Evolutionary conservation across 2,888 invertebrate species (phyloP).

Genomic region (Dinocampus coccinellae): DNA sequence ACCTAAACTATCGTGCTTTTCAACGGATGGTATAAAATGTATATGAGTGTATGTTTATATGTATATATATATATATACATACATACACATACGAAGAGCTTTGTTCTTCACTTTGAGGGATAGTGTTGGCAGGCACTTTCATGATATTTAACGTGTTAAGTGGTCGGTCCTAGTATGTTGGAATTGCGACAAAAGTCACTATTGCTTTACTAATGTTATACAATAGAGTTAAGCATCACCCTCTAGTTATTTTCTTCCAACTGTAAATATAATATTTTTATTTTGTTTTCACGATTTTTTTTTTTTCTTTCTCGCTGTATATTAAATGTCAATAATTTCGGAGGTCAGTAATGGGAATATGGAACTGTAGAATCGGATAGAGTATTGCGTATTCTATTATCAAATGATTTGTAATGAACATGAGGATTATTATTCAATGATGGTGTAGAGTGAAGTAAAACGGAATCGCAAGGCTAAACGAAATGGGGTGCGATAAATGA

Average conservation of each 20-base stretch:
- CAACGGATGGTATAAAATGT: too few species aligned
- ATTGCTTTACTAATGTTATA: too few species aligned
- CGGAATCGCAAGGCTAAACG: neutral
- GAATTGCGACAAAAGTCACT: neutral
- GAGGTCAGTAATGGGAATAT: neutral
- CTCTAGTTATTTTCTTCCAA: too few species aligned
- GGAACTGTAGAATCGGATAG: neutral
- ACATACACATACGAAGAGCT: neutral
- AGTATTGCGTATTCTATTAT: neutral
- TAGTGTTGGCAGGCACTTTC: neutral
- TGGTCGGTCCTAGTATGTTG: neutral
- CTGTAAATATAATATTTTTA: too few species aligned
- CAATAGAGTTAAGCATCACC: too few species aligned
- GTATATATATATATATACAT: neutral
- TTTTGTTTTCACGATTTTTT: too few species aligned
- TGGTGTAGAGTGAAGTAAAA: too few species aligned
- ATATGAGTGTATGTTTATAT: neutral
- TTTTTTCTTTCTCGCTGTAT: too few species aligned
- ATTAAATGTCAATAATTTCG: neutral
- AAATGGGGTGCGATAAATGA: neutral
- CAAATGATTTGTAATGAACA: constrained; percentile 16
- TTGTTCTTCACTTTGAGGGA: neutral
- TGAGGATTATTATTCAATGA: constrained; percentile 17
- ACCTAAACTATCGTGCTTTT: neutral
- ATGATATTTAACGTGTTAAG: constrained; percentile 6